These are phyloP conservation scores for Adoxophyes honmai DNA, from an alignment of 1,140 invertebrate genomes.

Conservation along the genomic window DNA sequence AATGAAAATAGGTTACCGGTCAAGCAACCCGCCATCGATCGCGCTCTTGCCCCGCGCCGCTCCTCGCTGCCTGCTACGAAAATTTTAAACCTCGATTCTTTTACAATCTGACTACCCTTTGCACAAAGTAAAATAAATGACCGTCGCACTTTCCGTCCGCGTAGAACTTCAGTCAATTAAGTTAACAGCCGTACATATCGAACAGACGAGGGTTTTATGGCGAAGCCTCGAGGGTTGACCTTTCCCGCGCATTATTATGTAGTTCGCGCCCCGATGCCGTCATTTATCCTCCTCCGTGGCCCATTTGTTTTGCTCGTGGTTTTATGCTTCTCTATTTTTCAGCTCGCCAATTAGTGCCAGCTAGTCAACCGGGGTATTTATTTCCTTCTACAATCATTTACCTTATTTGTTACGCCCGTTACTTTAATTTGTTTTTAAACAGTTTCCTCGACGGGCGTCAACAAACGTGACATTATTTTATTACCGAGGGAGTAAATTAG, in stretches of 20 bases:
- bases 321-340: conserved; percentile 19
- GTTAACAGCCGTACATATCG: no score
- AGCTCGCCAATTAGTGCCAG: conserved; percentile 6
- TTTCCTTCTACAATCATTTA: conserved; percentile 16
- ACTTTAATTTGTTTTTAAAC: conserved; percentile 6
- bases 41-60: conserved; percentile 16
- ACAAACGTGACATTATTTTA: no score
- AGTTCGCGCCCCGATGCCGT: conserved; percentile 24
- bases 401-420: conserved; percentile 19
- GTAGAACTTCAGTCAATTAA: background rate
- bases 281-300: conserved; percentile 30
- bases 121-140: background rate
- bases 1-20: conserved; percentile 50
- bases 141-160: background rate
- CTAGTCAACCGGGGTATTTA: conserved; percentile 16
- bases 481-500: background rate
- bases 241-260: conserved; percentile 40
- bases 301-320: conserved; percentile 28
- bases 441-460: no score
- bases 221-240: conserved; percentile 31
- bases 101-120: background rate
- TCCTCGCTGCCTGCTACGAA: background rate
- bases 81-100: background rate
- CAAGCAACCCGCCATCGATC: conserved; percentile 40
- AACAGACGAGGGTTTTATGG: conserved; percentile 26